Conservation (phyloP, 2,888 invertebrate species). For the Antheraea yamamai region DNA sequence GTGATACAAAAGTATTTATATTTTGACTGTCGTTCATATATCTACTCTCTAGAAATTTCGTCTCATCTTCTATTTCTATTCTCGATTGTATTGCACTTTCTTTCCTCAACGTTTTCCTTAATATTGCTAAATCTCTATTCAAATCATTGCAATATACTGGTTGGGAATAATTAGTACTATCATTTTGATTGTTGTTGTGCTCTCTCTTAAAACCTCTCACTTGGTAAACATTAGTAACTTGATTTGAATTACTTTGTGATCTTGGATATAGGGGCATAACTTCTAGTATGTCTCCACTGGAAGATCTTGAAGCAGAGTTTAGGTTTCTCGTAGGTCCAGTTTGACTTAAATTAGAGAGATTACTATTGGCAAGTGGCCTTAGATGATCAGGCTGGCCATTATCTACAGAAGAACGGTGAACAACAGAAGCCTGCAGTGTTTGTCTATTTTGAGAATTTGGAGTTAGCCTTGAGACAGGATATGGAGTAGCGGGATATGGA, state of each 20-base stretch:
- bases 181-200: conserved; percentile 74
- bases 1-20: conserved; percentile 57
- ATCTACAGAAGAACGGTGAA: conserved; percentile 72
- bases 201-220: conserved; percentile 80
- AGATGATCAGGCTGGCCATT: conserved; percentile 63
- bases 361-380: conserved; percentile 48
- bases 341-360: conserved; percentile 48
- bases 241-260: conserved; percentile 58
- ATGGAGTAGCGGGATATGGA: conserved; percentile 56
- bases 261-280: conserved; percentile 78
- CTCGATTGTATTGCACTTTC: conserved; percentile 63
- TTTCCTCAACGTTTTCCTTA: conserved; percentile 64
- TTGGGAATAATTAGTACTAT: conserved; percentile 46
- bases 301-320: conserved; percentile 73
- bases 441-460: conserved; percentile 67
- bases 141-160: conserved; percentile 75
- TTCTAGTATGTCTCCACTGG: conserved; percentile 80
- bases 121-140: conserved; percentile 67
- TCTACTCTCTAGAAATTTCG: conserved; percentile 60
- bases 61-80: conserved; percentile 72
- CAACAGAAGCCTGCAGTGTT: conserved; percentile 69
- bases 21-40: conserved; percentile 56
- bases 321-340: conserved; percentile 44
- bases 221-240: conserved; percentile 81
- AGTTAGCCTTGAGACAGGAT: conserved; percentile 64